These are phyloP conservation scores for Laticauda colubrina DNA, from an alignment of 2,113 vertebrate genomes.

Conservation along the genomic window DNA sequence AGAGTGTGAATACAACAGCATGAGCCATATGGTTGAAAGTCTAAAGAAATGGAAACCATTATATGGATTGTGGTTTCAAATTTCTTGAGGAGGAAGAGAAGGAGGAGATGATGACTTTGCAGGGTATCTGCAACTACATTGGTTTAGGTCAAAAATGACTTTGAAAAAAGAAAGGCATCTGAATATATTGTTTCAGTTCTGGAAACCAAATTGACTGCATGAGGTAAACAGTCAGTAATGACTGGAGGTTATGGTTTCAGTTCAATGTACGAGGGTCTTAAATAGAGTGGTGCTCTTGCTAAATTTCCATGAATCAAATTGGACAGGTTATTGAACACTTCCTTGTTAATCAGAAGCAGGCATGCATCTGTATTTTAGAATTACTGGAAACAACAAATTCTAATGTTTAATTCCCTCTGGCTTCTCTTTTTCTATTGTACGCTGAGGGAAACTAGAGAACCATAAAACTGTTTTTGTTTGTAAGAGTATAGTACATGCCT, in stretches of 20 bases:
- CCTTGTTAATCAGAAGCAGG: conserved; percentile 14
- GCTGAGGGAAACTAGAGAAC: neutral
- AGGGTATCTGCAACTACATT: no score
- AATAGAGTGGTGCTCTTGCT: no score
- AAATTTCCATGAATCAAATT: no score
- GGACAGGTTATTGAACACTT: no score
- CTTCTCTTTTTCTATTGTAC: conserved; percentile 12
- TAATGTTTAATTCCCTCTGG: conserved; percentile 17
- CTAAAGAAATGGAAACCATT: conserved; percentile 45
- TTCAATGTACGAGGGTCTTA: no score
- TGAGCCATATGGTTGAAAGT: conserved; percentile 45
- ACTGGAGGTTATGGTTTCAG: no score
- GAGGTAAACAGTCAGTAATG: no score
- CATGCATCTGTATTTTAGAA: neutral
- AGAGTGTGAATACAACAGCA: conserved; percentile 38
- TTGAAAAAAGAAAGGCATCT: no score
- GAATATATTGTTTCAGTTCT: neutral
- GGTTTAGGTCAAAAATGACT: no score
- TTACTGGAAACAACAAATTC: neutral
- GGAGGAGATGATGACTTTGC: no score
- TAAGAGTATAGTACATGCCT: neutral
- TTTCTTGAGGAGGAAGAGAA: neutral
- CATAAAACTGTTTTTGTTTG: conserved; percentile 16
- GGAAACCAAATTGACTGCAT: no score
- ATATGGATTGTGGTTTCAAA: conserved; percentile 36